Conservation (phyloP, 2,797 vertebrate genomes). For the Sebastes oblongus region DNA sequence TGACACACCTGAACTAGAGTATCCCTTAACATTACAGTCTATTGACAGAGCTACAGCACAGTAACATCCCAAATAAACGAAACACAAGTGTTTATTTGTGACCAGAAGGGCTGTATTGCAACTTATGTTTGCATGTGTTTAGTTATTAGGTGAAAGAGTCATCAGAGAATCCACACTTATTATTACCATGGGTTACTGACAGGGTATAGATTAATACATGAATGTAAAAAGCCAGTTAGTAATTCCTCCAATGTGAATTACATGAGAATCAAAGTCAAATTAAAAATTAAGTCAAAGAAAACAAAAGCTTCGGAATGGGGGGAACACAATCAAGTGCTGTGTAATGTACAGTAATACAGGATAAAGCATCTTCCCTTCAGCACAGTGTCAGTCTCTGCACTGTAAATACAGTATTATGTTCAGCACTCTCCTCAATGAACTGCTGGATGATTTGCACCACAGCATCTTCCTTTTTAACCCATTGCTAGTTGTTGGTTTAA, state of each 20-base stretch:
- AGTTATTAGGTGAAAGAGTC: not conserved
- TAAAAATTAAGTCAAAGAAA: constrained; percentile 1
- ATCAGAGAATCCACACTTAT: not conserved
- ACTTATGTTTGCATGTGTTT: not conserved
- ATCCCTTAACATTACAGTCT: not conserved
- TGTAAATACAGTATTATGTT: constrained; percentile 3
- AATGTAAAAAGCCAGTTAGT: constrained; percentile 24
- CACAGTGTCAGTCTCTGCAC: constrained; percentile 42
- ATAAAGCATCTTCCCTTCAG: constrained; percentile 24
- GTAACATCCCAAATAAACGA: not conserved
- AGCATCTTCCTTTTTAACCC: constrained; percentile 15
- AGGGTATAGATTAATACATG: constrained; percentile 2
- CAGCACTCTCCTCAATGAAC: constrained; percentile 1
- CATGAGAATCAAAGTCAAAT: constrained; percentile 7
- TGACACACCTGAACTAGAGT: not conserved
- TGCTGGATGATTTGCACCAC: constrained; percentile 11
- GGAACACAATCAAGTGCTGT: constrained; percentile 14
- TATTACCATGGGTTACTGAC: constrained; percentile 8
- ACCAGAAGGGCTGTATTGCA: constrained; percentile 1
- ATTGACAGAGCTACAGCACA: not conserved
- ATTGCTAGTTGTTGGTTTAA: constrained; percentile 13
- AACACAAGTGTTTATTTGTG: constrained; percentile 1
- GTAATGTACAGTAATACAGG: constrained; percentile 17
- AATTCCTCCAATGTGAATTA: not conserved
- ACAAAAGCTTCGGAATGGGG: not conserved